Conservation (phyloP, 1,140 invertebrate genomes). For the Whitmania pigra region DNA sequence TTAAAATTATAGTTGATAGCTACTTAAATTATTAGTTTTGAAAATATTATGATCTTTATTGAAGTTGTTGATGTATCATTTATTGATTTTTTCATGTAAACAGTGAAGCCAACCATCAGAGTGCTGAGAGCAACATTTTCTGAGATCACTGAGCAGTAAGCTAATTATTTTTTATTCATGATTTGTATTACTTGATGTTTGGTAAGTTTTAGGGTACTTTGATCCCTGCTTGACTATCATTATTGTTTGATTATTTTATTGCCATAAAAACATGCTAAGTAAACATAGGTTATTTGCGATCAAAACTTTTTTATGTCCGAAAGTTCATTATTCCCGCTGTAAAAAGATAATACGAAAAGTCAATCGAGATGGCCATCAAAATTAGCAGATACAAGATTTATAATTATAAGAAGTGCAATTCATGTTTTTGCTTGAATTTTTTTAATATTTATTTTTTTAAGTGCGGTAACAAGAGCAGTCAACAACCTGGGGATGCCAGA, state of each 20-base stretch:
- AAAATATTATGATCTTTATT: too few relatives aligned
- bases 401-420: too few relatives aligned
- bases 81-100: conserved; percentile 28
- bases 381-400: too few relatives aligned
- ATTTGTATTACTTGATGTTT: conserved; percentile 1
- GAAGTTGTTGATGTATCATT: not conserved
- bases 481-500: conserved; percentile 66
- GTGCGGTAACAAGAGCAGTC: conserved; percentile 66
- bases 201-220: not conserved
- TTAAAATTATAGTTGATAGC: too few relatives aligned
- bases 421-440: not conserved
- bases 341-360: too few relatives aligned
- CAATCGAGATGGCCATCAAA: too few relatives aligned
- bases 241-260: too few relatives aligned
- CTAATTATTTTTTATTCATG: conserved; percentile 10
- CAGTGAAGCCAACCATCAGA: conserved; percentile 58
- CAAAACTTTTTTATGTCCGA: too few relatives aligned
- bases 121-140: conserved; percentile 86
- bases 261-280: too few relatives aligned
- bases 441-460: conserved; percentile 21
- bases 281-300: too few relatives aligned
- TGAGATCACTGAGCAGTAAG: conserved; percentile 68
- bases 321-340: too few relatives aligned
- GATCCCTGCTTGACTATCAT: not conserved
- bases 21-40: too few relatives aligned